A percentile compares a stretch with the other conserved stretches of the same genome.
These are phyloP conservation scores for Rotaria socialis DNA, from an alignment of 2,888 invertebrate species.

Conservation along the genomic window DNA sequence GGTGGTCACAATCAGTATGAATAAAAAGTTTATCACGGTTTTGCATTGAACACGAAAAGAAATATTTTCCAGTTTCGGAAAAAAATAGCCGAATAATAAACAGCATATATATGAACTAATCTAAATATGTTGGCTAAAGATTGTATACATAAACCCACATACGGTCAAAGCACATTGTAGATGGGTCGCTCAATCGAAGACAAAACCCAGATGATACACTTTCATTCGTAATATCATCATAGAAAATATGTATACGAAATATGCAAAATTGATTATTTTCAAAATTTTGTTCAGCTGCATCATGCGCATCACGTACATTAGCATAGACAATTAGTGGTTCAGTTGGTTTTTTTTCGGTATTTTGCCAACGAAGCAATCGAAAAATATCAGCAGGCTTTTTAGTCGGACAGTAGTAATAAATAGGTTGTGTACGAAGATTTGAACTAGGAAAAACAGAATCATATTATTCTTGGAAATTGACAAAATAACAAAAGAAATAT, in stretches of 20 bases:
- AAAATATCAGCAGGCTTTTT: background rate
- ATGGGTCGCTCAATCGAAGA: background rate
- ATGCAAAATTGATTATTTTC: slow-evolving; percentile 29
- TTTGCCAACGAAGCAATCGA: slow-evolving; percentile 23
- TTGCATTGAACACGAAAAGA: too few relatives aligned
- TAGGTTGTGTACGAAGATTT: background rate
- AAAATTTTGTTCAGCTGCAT: background rate
- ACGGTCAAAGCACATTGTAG: background rate
- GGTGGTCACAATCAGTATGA: too few relatives aligned
- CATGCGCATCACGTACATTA: background rate
- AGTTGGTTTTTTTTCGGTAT: background rate
- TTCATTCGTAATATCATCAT: background rate
- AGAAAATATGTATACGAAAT: background rate
- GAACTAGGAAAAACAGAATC: background rate
- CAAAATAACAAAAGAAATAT: background rate
- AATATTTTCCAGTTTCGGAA: too few relatives aligned
- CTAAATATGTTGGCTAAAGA: background rate
- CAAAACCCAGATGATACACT: background rate
- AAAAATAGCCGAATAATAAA: too few relatives aligned
- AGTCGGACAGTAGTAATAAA: background rate
- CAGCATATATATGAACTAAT: too few relatives aligned
- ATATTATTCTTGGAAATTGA: background rate
- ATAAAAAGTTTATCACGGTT: too few relatives aligned
- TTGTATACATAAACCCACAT: background rate
- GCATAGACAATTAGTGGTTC: background rate